Base-by-base conservation (phyloP, 2,113 vertebrate species). In the Psilopsiagon aurifrons region DNA sequence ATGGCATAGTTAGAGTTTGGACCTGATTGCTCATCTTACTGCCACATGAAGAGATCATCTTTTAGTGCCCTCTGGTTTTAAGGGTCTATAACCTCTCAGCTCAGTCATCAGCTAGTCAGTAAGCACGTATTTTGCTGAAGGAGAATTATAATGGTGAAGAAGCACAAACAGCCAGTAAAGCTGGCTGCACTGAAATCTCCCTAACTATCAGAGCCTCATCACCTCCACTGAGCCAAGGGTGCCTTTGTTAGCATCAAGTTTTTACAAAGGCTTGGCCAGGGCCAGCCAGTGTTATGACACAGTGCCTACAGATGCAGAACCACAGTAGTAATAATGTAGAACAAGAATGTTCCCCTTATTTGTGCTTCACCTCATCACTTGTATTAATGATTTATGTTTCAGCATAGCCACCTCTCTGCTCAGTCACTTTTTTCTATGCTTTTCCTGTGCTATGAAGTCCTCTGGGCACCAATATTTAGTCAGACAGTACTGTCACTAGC, bases 91-190 rank as follows among this genome's bases (percentile, higher is more conserved):
- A 93, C 88, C 73, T 69, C 60, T 83, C 79, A 69, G 62, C 52
- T 91, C 73, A 77, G 47, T 54, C 46, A 70, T 82, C 59, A 86
- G 81, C 69, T 29, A 73, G 44, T 66, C 66, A 74, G 43, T 54
- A 55, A 88, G 86, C 62, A 55, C 49, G 83, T 70, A 44, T 1
- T 70, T 81, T 59, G 71, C 59, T 5, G 24, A 85, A 88, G 80
- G 29, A 88, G 86, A 90, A 71, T 83, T 81, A 31, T 5, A 6
- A 11, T 5, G 27, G 39, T n/a, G 41, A 93, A 76, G 80, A 76
- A 82, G 88, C 73, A 66, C 86, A 84, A 46, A 64, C 35, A 79
- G 55, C 69, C 88, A 90, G 68, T 88, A 90, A 92, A 95, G 54
- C 44, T 82, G 77, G 14, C 47, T 71, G n/a, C 52, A 37, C 7